Evolutionary conservation across 2,888 invertebrate genomes (phyloP).

Genomic region (Lasioglossum figueresi): DNA sequence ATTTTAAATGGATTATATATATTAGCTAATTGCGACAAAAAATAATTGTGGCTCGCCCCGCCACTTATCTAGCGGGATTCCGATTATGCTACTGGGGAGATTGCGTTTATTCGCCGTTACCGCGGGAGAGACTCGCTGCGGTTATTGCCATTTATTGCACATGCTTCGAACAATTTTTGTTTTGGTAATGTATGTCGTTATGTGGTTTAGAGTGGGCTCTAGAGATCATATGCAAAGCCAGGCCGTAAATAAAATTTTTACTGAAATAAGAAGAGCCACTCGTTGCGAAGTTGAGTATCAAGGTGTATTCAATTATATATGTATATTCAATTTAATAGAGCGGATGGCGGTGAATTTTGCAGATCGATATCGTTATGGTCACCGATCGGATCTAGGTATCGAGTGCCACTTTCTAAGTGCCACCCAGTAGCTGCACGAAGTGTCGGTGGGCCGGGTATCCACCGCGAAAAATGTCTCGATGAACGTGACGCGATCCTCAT

Average conservation of each 20-base stretch:
- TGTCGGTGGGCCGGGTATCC: slow-evolving; percentile 8
- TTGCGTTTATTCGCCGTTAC: background rate
- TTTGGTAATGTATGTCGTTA: background rate
- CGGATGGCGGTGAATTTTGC: background rate
- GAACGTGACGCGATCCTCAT: slow-evolving; percentile 60
- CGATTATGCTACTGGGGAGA: background rate
- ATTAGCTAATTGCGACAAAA: slow-evolving; percentile 24
- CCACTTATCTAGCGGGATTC: slow-evolving; percentile 7
- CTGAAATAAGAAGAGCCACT: background rate
- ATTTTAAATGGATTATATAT: slow-evolving; percentile 11
- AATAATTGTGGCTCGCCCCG: slow-evolving; percentile 4
- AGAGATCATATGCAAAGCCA: background rate
- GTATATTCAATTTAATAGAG: background rate
- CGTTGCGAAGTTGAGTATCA: background rate
- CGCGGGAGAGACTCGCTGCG: background rate
- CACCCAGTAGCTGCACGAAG: slow-evolving; percentile 19
- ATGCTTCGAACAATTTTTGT: background rate
- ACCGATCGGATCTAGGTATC: background rate
- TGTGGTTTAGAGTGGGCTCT: background rate
- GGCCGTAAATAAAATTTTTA: background rate
- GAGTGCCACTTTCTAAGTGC: background rate
- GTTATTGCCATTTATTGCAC: background rate
- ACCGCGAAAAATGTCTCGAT: slow-evolving; percentile 69
- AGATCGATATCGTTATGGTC: background rate
- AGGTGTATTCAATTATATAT: too few species aligned